Conservation (phyloP, 1,140 invertebrate genomes). For the Vollenhovia emeryi region DNA sequence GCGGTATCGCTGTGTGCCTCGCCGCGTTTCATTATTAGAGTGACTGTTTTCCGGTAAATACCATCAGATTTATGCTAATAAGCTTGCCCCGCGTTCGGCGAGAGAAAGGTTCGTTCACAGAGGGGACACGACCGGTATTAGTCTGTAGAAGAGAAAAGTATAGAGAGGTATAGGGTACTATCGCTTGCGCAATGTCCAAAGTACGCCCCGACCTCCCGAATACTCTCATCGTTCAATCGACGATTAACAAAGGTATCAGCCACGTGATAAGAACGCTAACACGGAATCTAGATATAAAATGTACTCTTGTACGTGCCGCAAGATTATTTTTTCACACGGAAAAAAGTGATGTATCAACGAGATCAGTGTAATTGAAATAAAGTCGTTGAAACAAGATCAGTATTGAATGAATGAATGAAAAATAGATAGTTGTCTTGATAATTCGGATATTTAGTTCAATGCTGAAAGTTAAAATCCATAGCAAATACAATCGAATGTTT, state of each 20-base stretch:
- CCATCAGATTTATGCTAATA: conserved; percentile 34
- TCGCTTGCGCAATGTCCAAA: conserved; percentile 19
- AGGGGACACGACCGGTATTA: conserved; percentile 10
- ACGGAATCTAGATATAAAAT: neutral
- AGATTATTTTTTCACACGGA: neutral
- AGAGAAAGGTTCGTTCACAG: conserved; percentile 38
- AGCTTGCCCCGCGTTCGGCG: neutral
- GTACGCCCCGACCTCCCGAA: conserved; percentile 7
- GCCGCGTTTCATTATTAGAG: neutral
- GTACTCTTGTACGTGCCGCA: no score
- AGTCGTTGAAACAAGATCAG: no score
- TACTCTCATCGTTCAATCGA: conserved; percentile 5
- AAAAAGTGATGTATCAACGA: no score
- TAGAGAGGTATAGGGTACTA: neutral
- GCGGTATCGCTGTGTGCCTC: neutral
- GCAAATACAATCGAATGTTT: no score
- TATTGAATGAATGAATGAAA: no score
- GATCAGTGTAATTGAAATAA: no score
- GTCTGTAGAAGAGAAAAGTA: conserved; percentile 17
- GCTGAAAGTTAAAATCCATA: no score
- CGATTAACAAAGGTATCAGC: neutral
- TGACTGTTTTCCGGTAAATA: neutral
- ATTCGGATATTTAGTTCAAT: no score
- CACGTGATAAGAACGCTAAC: neutral
- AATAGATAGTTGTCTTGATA: no score